phyloP scores from a whole-genome alignment of 2,797 vertebrate species.

The Prionace glauca region DNA sequence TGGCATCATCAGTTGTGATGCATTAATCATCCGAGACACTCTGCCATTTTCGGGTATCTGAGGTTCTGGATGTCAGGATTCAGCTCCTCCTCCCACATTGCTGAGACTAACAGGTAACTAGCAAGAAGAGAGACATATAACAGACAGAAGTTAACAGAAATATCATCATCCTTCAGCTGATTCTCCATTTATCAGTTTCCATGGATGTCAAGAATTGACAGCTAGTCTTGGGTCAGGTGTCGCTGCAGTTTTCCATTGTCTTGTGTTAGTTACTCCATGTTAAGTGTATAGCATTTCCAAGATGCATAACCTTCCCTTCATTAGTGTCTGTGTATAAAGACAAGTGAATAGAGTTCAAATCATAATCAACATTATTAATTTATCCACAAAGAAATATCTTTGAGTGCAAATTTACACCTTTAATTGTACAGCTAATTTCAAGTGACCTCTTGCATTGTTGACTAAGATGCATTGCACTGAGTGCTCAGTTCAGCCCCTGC shows the following conservation, averaged over 20 bases:
- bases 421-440: not conserved
- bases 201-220: not conserved
- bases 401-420: not conserved
- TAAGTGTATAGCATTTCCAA: not conserved
- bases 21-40: not conserved
- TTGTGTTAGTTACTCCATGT: not conserved
- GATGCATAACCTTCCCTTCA: not conserved
- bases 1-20: not conserved
- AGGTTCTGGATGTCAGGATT: not conserved
- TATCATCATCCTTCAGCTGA: not conserved
- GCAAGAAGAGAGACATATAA: not conserved
- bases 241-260: not conserved
- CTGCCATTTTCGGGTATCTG: not conserved
- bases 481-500: not conserved
- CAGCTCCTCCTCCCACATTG: not conserved
- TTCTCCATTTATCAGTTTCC: not conserved
- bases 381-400: not conserved
- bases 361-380: not conserved
- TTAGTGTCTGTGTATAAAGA: not conserved
- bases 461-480: not conserved
- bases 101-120: not conserved
- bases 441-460: not conserved
- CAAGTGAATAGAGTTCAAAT: not conserved
- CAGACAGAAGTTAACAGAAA: not conserved
- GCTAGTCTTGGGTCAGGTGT: not conserved